phyloP scores from a whole-genome alignment of 2,888 invertebrate genomes.

The Abrostola tripartita region DNA sequence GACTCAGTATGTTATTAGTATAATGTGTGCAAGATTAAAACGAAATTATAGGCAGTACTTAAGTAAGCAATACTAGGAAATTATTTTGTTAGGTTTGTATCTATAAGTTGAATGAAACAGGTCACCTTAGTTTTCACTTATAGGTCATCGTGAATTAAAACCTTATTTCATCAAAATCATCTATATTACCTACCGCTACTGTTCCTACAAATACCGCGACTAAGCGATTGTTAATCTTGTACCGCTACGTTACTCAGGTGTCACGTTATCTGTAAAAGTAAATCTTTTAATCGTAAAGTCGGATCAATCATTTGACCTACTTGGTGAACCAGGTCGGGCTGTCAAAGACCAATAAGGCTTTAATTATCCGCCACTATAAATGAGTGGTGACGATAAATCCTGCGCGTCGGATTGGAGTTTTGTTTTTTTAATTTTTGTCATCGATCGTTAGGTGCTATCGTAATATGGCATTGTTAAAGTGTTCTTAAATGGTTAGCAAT shows the following conservation, averaged over 20 bases:
- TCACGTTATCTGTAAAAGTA: slow-evolving; percentile 41
- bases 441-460: neutral
- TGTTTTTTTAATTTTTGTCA: slow-evolving; percentile 20
- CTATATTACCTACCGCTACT: too few relatives aligned
- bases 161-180: too few relatives aligned
- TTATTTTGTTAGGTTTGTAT: too few relatives aligned
- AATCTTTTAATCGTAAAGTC: slow-evolving; percentile 44
- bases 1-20: too few relatives aligned
- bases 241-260: slow-evolving; percentile 19
- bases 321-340: slow-evolving; percentile 58
- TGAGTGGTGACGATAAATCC: slow-evolving; percentile 54
- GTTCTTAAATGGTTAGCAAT: neutral
- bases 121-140: too few relatives aligned
- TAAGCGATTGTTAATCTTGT: slow-evolving; percentile 1
- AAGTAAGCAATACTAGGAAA: too few relatives aligned
- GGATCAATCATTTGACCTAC: slow-evolving; percentile 61
- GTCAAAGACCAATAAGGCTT: slow-evolving; percentile 64
- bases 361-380: slow-evolving; percentile 66
- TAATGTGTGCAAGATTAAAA: too few relatives aligned
- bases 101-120: too few relatives aligned
- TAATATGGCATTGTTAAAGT: neutral
- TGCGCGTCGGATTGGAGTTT: slow-evolving; percentile 37
- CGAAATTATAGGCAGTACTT: too few relatives aligned
- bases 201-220: slow-evolving; percentile 28
- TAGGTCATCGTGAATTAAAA: too few relatives aligned